Percentiles rank a stretch among this genome's conserved stretches.
Evolutionary conservation across 2,797 vertebrate genomes (phyloP).

Genomic region (Xiphophorus birchmanni): DNA sequence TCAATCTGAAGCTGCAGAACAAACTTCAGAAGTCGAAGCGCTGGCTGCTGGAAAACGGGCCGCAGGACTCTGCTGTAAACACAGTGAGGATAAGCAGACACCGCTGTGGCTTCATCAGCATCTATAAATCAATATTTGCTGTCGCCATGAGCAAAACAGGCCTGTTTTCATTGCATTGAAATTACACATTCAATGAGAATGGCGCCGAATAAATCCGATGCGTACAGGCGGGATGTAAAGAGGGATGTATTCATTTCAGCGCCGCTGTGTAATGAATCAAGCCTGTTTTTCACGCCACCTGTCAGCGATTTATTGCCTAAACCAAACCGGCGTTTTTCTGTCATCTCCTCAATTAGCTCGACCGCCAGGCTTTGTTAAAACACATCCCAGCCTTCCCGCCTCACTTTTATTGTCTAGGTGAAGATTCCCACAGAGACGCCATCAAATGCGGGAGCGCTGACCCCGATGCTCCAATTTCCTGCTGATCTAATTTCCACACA

Average conservation of each 20-base stretch:
- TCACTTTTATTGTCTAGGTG: slow-evolving; percentile 56
- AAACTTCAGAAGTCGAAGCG: slow-evolving; percentile 51
- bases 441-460: slow-evolving; percentile 45
- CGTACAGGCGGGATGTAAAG: slow-evolving; percentile 44
- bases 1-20: slow-evolving; percentile 55
- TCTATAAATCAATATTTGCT: slow-evolving; percentile 60
- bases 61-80: slow-evolving; percentile 36
- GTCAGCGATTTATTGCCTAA: slow-evolving; percentile 52
- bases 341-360: slow-evolving; percentile 54
- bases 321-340: slow-evolving; percentile 47
- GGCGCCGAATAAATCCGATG: slow-evolving; percentile 24
- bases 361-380: slow-evolving; percentile 45
- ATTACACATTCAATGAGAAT: slow-evolving; percentile 25
- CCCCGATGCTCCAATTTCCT: slow-evolving; percentile 70
- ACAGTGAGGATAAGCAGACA: slow-evolving; percentile 27
- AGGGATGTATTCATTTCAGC: slow-evolving; percentile 46
- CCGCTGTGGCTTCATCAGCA: slow-evolving; percentile 41
- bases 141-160: slow-evolving; percentile 40
- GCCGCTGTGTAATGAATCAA: slow-evolving; percentile 52
- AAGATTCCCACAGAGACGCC: slow-evolving; percentile 49
- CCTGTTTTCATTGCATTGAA: slow-evolving; percentile 31
- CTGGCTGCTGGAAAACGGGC: slow-evolving; percentile 30
- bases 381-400: slow-evolving; percentile 60
- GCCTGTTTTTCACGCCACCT: slow-evolving; percentile 39
- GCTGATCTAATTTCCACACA: slow-evolving; percentile 60